Percentiles rank a stretch among this genome's conserved stretches.
phyloP scores from a whole-genome alignment of 2,797 vertebrate genomes.

The Alcedo atthis region DNA sequence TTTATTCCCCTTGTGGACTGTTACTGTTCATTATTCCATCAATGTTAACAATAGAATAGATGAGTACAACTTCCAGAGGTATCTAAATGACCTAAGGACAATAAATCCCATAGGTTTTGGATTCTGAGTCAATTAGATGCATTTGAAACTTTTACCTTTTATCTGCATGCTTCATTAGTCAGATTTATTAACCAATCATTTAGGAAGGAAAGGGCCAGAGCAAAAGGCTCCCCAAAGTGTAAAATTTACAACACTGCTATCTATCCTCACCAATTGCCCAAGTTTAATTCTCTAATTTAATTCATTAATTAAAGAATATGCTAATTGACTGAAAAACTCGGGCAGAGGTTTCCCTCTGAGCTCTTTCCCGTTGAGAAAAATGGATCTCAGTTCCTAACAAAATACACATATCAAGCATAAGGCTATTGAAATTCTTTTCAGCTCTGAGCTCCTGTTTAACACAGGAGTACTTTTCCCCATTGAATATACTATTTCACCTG shows the following conservation, averaged over 20 bases:
- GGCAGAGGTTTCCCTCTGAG: slow-evolving; percentile 46
- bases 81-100: slow-evolving; percentile 60
- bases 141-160: slow-evolving; percentile 69
- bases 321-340: slow-evolving; percentile 58
- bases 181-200: slow-evolving; percentile 70
- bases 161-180: slow-evolving; percentile 62
- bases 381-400: background rate
- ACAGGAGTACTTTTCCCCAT: background rate
- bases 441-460: background rate
- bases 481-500: slow-evolving; percentile 5
- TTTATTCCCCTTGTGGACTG: background rate
- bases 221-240: slow-evolving; percentile 64
- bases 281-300: slow-evolving; percentile 71
- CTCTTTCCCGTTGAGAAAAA: slow-evolving; percentile 34
- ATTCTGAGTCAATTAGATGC: slow-evolving; percentile 68
- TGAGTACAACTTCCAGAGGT: slow-evolving; percentile 46
- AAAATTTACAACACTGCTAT: slow-evolving; percentile 63
- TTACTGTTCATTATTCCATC: slow-evolving; percentile 55
- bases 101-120: slow-evolving; percentile 62
- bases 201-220: slow-evolving; percentile 54
- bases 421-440: slow-evolving; percentile 28
- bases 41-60: slow-evolving; percentile 48
- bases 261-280: slow-evolving; percentile 59
- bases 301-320: slow-evolving; percentile 73
- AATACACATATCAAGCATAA: slow-evolving; percentile 20